Conservation (phyloP, 2,113 vertebrate genomes). For the Pelobates fuscus region DNA sequence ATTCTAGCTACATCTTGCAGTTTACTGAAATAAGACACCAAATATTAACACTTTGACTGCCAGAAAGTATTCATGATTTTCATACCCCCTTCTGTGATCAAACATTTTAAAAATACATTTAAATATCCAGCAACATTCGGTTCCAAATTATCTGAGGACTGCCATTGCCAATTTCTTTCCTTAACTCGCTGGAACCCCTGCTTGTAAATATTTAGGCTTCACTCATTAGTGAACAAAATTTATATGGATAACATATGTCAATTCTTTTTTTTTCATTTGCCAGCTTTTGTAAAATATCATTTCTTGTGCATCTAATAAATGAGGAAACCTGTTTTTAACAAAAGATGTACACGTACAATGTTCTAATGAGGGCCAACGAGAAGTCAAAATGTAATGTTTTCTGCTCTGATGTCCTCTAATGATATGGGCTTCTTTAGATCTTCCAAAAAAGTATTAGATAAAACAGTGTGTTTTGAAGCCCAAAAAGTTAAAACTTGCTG, state of each 20-base stretch:
- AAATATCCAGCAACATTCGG: not conserved
- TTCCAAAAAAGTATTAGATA: constrained; percentile 30
- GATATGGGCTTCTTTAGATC: constrained; percentile 30
- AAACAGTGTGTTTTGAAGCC: constrained; percentile 20
- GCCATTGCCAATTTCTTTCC: not conserved
- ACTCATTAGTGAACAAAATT: constrained; percentile 14
- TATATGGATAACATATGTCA: not conserved
- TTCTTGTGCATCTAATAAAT: constrained; percentile 15
- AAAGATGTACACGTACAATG: constrained; percentile 2
- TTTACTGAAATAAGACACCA: too few relatives aligned
- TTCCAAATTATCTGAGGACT: not conserved
- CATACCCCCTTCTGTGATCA: not conserved
- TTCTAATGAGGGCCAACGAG: constrained; percentile 30
- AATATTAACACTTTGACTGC: too few relatives aligned
- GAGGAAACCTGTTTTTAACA: constrained; percentile 10
- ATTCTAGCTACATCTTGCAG: too few relatives aligned
- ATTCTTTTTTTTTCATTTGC: not conserved
- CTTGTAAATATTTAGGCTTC: not conserved
- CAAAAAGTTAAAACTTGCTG: constrained; percentile 22
- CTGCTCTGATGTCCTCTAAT: constrained; percentile 15
- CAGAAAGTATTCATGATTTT: too few relatives aligned
- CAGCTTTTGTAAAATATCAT: constrained; percentile 7
- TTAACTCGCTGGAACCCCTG: not conserved
- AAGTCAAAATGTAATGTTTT: constrained; percentile 28
- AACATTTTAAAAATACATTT: not conserved